Base-by-base conservation (phyloP, 2,888 invertebrate genomes). In the Tigriopus californicus region DNA sequence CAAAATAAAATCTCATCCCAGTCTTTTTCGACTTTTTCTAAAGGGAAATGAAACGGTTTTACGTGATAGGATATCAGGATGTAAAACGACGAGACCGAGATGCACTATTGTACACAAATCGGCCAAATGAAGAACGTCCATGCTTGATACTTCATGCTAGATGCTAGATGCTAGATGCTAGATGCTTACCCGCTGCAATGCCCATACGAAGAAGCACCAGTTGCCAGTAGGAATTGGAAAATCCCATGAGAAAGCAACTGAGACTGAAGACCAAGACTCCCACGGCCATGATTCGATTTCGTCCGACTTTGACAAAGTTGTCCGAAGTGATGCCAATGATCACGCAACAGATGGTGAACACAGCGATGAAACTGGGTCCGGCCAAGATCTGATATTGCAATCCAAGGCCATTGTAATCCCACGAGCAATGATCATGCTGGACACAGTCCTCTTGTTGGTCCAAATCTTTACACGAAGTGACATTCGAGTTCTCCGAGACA, bases 391-490 rank as follows among this genome's bases (percentile, higher is more conserved):
- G 91, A 72, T 92, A 92, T 69, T 89, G 87, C 62, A 89, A 76
- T 11, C 91, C 92, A 60, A 90, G 76, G 0, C 92, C 92, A 68
- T 87, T 90, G 76, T 89, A 89, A 68, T 83, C 84, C 90, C 90
- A 92, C 68, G 87, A 85, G 73, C 92, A 92, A 70, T 85, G 85
- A 5, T 73, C 68, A 0, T 80, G 0, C 83, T 86, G 5, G n/a
- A 55, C 15, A 20, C 44, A 55, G 18, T n/a, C 24, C 5, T n/a
- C 46, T 57, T 46, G 42, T 24, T 54, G 15, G 13, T 55, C 18
- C 18, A 46, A 60, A 40, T 25, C 25, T 11, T 60, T 41, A 5
- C 55, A 59, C 12, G 18, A 60, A 58, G 18, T 40, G 18, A 48
- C 53, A 54, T 56, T 60, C 4, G 46, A 11, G 48, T 60, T 60